Percentiles rank a stretch among this genome's conserved stretches.
phyloP scores from a whole-genome alignment of 1,140 invertebrate genomes.

The Zaprionus taronus region DNA sequence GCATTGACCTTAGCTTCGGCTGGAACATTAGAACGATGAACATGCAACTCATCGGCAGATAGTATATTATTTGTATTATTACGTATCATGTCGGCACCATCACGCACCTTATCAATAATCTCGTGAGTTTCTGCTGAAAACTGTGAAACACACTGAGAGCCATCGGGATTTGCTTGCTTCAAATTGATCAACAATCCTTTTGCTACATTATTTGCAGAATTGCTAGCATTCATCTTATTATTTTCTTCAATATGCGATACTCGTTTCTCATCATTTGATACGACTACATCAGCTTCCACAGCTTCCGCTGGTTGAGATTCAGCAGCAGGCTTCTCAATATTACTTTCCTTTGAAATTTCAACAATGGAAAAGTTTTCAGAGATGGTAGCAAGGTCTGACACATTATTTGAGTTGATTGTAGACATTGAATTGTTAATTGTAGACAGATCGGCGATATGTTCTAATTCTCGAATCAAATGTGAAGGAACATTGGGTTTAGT shows the following conservation, averaged over 20 bases:
- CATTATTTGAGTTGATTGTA: slow-evolving; percentile 78
- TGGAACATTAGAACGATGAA: slow-evolving; percentile 34
- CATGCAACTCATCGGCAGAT: slow-evolving; percentile 86
- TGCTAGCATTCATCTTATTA: slow-evolving; percentile 84
- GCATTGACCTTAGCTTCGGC: slow-evolving; percentile 14
- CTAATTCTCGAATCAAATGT: slow-evolving; percentile 85
- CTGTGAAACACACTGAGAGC: slow-evolving; percentile 56
- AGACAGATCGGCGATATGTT: slow-evolving; percentile 86
- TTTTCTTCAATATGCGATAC: slow-evolving; percentile 81
- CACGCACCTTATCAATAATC: slow-evolving; percentile 87
- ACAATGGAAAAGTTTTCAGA: slow-evolving; percentile 91
- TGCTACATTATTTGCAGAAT: slow-evolving; percentile 72
- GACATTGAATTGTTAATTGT: slow-evolving; percentile 88
- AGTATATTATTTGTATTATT: slow-evolving; percentile 92
- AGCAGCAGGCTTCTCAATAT: slow-evolving; percentile 13
- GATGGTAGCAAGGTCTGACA: slow-evolving; percentile 92
- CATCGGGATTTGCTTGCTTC: slow-evolving; percentile 40
- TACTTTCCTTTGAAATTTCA: slow-evolving; percentile 78
- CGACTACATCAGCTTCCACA: slow-evolving; percentile 22
- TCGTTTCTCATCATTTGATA: slow-evolving; percentile 45
- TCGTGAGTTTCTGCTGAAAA: slow-evolving; percentile 86
- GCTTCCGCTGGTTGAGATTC: slow-evolving; percentile 32
- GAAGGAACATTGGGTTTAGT: slow-evolving; percentile 71
- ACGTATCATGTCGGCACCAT: slow-evolving; percentile 89
- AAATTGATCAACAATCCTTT: slow-evolving; percentile 77